Conservation (phyloP, 2,797 vertebrate genomes). For the Dendrocincla tyrannina region DNA sequence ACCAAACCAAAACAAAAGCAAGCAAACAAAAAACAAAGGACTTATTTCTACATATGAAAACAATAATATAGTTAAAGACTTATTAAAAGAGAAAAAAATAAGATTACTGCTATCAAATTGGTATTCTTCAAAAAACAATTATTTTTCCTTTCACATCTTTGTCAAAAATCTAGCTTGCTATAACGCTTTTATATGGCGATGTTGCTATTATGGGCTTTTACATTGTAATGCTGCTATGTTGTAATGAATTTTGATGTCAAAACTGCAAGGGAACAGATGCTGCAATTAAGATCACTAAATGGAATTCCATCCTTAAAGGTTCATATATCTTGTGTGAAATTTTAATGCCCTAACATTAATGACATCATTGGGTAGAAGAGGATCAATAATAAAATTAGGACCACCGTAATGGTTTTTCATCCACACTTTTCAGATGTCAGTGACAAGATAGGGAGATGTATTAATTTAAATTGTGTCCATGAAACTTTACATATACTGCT, state of each 20-base stretch:
- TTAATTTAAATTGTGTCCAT: neutral
- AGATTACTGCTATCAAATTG: neutral
- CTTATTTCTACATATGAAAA: neutral
- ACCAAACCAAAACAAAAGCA: neutral
- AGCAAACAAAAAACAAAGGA: neutral
- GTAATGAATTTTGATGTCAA: conserved; percentile 42
- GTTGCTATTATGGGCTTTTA: conserved; percentile 6
- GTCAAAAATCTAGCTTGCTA: neutral
- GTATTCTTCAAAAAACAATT: neutral
- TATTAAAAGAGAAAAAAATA: neutral
- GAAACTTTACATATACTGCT: neutral
- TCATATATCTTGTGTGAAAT: neutral
- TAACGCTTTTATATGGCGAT: neutral
- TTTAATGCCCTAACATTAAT: neutral
- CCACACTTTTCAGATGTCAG: neutral
- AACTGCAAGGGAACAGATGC: conserved; percentile 37
- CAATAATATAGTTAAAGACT: neutral
- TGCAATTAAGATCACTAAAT: conserved; percentile 30
- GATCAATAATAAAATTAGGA: neutral
- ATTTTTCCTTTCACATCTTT: neutral
- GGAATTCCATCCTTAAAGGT: neutral
- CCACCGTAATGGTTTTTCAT: neutral
- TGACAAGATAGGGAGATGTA: neutral
- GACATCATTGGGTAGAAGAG: neutral
- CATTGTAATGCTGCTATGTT: neutral